Base-by-base conservation (phyloP, 2,888 invertebrate genomes). In the Sympetrum striolatum region DNA sequence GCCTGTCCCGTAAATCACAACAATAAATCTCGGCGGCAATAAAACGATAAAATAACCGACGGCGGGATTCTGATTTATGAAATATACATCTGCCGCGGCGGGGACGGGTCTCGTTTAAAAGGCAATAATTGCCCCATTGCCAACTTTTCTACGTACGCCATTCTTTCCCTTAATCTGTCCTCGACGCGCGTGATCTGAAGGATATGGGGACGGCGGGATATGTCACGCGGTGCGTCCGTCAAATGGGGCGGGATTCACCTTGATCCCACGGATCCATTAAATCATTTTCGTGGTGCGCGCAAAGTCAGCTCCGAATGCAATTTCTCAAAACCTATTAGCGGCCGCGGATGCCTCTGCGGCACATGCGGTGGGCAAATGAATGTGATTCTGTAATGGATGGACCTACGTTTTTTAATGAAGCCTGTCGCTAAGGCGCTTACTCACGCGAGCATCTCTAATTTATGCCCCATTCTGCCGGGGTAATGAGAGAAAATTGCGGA, bases 201-300 rank as follows among this genome's bases (percentile, higher is more conserved):
- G 18, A 5, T 18, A n/a, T 44, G 48, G 14, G 81, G 44, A 15
- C 14, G n/a, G 18, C 15, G n/a, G 6, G 39, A 4, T 4, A 22
- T 37, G 39, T n/a, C n/a, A 3, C 82, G 31, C 82, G 53, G 31
- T 31, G 25, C 53, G 82, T 35, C 15, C 60, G 53, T 58, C 53
- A 53, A 14, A 18, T 44, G 6, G 35, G 82, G 35, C 2, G 2
- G 37, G 37, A 37, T 86, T 37, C 60, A 64, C 60, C 86, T 86
- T 86, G 60, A 86, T 86, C 82, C 81, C 37, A 37, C 37, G n/a
- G 35, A n/a, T 37, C 60, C 86, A 86, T 86, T 86, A 86, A 86
- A 86, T 86, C 86, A 86, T 86, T 60, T 73, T 18, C 82, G 58
- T 10, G 10, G 35, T 5, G 37, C 39, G 35, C 60, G 60, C 60